Percentiles rank a stretch among this genome's conserved stretches.
Conservation (phyloP, 2,113 vertebrate genomes). For the rabbit (Oryctolagus cuniculus) region DNA sequence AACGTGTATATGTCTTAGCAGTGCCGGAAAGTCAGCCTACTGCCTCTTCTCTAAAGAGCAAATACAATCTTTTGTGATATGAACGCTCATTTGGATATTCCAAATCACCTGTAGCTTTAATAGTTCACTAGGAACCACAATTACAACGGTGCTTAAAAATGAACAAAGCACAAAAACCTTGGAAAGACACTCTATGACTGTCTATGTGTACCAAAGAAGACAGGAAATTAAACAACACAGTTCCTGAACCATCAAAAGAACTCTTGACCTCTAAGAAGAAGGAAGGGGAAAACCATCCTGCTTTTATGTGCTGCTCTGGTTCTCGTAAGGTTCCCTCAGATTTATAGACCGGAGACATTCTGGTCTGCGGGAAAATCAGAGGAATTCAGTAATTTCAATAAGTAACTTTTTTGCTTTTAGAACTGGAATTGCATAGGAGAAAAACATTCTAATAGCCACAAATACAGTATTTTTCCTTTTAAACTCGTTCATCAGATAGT, state of each 20-base stretch:
- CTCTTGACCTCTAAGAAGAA: neutral
- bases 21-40: slow-evolving; percentile 36
- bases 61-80: slow-evolving; percentile 47
- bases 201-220: neutral
- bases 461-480: neutral
- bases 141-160: slow-evolving; percentile 7
- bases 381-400: neutral
- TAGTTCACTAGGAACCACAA: slow-evolving; percentile 24
- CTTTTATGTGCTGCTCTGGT: neutral
- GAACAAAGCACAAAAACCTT: slow-evolving; percentile 23
- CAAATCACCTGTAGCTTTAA: slow-evolving; percentile 32
- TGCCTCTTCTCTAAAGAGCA: slow-evolving; percentile 40
- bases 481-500: slow-evolving; percentile 20
- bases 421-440: slow-evolving; percentile 20
- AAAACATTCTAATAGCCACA: slow-evolving; percentile 40
- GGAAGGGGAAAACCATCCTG: neutral
- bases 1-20: neutral
- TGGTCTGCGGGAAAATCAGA: slow-evolving; percentile 19
- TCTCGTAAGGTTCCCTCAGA: neutral
- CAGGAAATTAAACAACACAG: slow-evolving; percentile 23
- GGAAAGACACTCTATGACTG: neutral
- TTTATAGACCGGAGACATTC: neutral
- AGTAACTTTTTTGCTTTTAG: slow-evolving; percentile 9
- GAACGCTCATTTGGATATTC: slow-evolving; percentile 32
- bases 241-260: neutral